Conservation (phyloP, 1,140 invertebrate genomes). For the Drosophila nasuta region DNA sequence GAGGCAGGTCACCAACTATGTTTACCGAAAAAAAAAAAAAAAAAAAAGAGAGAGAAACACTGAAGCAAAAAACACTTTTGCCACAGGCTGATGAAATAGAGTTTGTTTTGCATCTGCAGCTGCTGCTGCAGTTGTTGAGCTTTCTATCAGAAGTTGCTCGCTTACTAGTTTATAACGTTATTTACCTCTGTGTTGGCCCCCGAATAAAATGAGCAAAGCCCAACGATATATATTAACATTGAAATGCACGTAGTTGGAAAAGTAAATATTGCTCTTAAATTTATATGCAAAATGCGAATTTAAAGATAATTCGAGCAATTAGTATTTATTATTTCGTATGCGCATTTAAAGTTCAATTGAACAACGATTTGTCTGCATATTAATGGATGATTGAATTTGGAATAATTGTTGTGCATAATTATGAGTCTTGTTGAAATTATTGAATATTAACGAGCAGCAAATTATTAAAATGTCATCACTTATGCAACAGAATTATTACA, state of each 20-base stretch:
- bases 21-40: conserved; percentile 26
- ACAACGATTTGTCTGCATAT: not conserved
- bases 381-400: not conserved
- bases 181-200: conserved; percentile 8
- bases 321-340: not conserved
- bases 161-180: conserved; percentile 6
- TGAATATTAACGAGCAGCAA: not conserved
- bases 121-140: conserved; percentile 54
- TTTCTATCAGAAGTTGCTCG: conserved; percentile 25
- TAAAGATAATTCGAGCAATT: not conserved
- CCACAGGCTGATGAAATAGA: conserved; percentile 51
- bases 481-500: too few relatives aligned
- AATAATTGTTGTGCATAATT: not conserved
- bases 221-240: conserved; percentile 18
- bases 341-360: not conserved
- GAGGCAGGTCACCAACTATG: conserved; percentile 48
- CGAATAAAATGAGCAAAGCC: conserved; percentile 19
- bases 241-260: not conserved
- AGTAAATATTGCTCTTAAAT: not conserved
- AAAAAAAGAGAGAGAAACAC: not conserved
- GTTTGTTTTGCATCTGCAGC: conserved; percentile 14
- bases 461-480: too few relatives aligned
- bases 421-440: not conserved
- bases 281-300: not conserved
- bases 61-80: conserved; percentile 25